Base-by-base conservation (phyloP, 2,797 vertebrate species). In the Sarcophilus harrisii region DNA sequence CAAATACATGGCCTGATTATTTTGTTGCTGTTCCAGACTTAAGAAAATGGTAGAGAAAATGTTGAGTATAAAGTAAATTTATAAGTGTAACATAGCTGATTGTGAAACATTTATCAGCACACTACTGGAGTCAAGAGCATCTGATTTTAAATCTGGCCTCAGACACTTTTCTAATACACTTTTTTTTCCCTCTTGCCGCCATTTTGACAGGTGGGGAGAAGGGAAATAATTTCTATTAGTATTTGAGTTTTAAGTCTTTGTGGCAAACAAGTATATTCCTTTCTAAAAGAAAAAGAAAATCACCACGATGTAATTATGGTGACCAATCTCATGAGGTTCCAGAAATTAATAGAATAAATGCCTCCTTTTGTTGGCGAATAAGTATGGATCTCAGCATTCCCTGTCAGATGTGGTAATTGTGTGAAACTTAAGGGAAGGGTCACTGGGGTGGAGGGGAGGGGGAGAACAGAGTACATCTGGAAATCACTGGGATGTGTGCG, bases 231-330 rank as follows among this genome's bases (percentile, higher is more conserved):
- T 94, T 66, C 29, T 32, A 58, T 57, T 89, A 90, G 8, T 11
- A 87, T 90, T 93, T 13, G 11, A 93, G 60, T 57, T 93, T 90
- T 91, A 94, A 93, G 92, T 54, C 32, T 52, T 62, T 91, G 38
- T 60, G 10, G 73, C 30, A 89, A 4, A 90, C 13, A 66, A 21
- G 90, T 89, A 96, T 93, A 94, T 45, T 90, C n/a, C 52, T 94
- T 91, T 58, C 24, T 66, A 21, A 91, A 89, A 87, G 54, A 49
- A 16, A 52, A 27, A 89, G 45, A 91, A 93, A 93, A 45, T 38
- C 89, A 90, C 29, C 54, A 30, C 54, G 62, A 45, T 54, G 54
- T 89, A 87, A 87, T 87, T 49, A 87, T 28, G 24, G 73, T 12
- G 38, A 49, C 38, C 73, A 45, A 81, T 3, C 21, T 87, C 38